Evolutionary conservation across 1,140 invertebrate species (phyloP).

Genomic region (Bilobella aurantiaca): DNA sequence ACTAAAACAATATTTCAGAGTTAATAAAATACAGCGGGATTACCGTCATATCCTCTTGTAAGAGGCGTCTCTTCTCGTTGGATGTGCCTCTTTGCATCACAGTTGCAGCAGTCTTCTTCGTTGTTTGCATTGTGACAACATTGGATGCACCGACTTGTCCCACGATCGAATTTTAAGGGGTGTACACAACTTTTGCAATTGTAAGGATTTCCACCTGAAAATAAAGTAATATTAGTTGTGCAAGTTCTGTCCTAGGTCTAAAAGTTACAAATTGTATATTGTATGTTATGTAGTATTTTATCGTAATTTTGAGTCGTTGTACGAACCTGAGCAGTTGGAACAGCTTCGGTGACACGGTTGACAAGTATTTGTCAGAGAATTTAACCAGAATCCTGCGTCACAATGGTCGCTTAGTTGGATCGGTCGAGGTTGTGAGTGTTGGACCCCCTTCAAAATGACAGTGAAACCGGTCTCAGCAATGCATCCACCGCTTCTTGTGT

Average conservation of each 20-base stretch:
- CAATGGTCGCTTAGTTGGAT: too few relatives aligned
- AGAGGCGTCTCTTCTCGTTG: slow-evolving; percentile 15
- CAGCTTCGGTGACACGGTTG: slow-evolving; percentile 28
- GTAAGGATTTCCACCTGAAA: slow-evolving; percentile 22
- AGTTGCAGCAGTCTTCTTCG: slow-evolving; percentile 33
- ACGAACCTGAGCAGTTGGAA: slow-evolving; percentile 28
- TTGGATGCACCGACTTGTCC: slow-evolving; percentile 30
- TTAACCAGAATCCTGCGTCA: slow-evolving; percentile 21
- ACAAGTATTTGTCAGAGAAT: slow-evolving; percentile 8
- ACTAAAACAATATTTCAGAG: not conserved
- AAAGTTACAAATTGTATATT: too few relatives aligned
- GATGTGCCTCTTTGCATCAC: slow-evolving; percentile 31
- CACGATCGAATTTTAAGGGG: slow-evolving; percentile 30
- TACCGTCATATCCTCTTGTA: slow-evolving; percentile 19
- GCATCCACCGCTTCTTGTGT: slow-evolving; percentile 13
- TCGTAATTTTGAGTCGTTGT: too few relatives aligned
- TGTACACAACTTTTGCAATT: slow-evolving; percentile 26
- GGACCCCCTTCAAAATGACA: too few relatives aligned
- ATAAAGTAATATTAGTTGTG: not conserved
- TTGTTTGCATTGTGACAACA: slow-evolving; percentile 15
- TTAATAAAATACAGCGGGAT: not conserved
- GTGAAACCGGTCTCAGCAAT: slow-evolving; percentile 8
- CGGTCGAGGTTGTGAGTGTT: too few relatives aligned
- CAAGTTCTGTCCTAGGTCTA: too few relatives aligned
- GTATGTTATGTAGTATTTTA: too few relatives aligned